Evolutionary conservation across 2,797 vertebrate species (phyloP).

Genomic region (Macropodus opercularis): DNA sequence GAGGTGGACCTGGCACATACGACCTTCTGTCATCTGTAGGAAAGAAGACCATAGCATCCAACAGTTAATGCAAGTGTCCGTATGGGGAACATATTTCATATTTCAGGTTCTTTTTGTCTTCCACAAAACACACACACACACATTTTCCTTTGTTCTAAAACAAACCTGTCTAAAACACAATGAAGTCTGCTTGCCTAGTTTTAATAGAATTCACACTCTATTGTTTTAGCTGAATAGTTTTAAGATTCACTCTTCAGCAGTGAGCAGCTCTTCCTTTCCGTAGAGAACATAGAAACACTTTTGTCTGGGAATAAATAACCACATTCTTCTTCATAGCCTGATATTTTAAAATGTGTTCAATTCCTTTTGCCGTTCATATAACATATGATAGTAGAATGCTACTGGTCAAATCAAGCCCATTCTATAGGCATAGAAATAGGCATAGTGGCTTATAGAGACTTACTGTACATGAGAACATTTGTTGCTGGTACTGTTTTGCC

Average conservation of each 20-base stretch:
- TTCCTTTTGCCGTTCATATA: background rate
- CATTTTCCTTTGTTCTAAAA: conserved; percentile 18
- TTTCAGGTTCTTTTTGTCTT: conserved; percentile 13
- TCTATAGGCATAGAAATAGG: too few relatives aligned
- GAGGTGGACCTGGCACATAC: conserved; percentile 93
- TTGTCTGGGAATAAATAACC: conserved; percentile 18
- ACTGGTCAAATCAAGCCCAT: background rate
- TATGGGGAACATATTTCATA: background rate
- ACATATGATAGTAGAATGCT: background rate
- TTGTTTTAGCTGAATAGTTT: conserved; percentile 50
- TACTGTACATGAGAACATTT: too few relatives aligned
- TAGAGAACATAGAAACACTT: conserved; percentile 14
- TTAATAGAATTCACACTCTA: conserved; percentile 54
- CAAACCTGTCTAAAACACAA: conserved; percentile 40
- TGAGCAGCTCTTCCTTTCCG: conserved; percentile 46
- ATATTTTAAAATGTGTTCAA: background rate
- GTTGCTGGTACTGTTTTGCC: too few relatives aligned
- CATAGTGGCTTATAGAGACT: too few relatives aligned
- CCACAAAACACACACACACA: conserved; percentile 1
- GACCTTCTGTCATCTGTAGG: conserved; percentile 95
- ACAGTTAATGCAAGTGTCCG: conserved; percentile 3
- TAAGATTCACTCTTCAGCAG: conserved; percentile 23
- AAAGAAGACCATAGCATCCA: conserved; percentile 19
- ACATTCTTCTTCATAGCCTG: background rate
- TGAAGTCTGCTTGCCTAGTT: conserved; percentile 26